phyloP scores from a whole-genome alignment of 2,113 vertebrate species.

The Ophiodon elongatus region DNA sequence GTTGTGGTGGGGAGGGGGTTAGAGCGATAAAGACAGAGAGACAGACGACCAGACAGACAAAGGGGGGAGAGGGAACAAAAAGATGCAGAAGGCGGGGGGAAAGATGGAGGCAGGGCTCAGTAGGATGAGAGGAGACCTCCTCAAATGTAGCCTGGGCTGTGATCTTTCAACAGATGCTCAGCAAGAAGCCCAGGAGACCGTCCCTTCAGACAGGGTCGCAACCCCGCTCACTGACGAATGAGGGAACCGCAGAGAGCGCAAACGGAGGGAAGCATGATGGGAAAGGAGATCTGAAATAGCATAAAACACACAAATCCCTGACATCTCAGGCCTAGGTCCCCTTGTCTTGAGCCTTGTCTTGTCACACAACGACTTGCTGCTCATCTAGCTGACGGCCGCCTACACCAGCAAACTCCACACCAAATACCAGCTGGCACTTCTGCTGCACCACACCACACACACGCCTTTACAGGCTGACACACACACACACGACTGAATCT shows the following conservation, averaged over 20 bases:
- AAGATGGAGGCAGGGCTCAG: conserved; percentile 58
- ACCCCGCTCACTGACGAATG: conserved; percentile 78
- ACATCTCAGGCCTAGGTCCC: conserved; percentile 66
- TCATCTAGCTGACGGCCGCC: conserved; percentile 64
- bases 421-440: conserved; percentile 69
- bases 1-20: conserved; percentile 36
- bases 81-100: conserved; percentile 19
- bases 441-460: conserved; percentile 49
- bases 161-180: conserved; percentile 80
- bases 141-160: conserved; percentile 75
- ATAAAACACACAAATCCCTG: conserved; percentile 45
- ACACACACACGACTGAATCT: conserved; percentile 37
- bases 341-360: conserved; percentile 63
- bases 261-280: conserved; percentile 69
- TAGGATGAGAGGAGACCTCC: conserved; percentile 69
- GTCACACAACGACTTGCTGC: conserved; percentile 66
- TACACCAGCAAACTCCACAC: conserved; percentile 57
- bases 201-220: conserved; percentile 77
- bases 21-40: conserved; percentile 49
- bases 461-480: conserved; percentile 9
- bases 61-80: conserved; percentile 16
- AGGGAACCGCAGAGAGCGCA: conserved; percentile 67
- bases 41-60: conserved; percentile 3
- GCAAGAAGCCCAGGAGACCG: conserved; percentile 73
- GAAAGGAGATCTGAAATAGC: conserved; percentile 66